Base-by-base conservation (phyloP, 2,113 vertebrate species). In the Brachypteracias leptosomus region DNA sequence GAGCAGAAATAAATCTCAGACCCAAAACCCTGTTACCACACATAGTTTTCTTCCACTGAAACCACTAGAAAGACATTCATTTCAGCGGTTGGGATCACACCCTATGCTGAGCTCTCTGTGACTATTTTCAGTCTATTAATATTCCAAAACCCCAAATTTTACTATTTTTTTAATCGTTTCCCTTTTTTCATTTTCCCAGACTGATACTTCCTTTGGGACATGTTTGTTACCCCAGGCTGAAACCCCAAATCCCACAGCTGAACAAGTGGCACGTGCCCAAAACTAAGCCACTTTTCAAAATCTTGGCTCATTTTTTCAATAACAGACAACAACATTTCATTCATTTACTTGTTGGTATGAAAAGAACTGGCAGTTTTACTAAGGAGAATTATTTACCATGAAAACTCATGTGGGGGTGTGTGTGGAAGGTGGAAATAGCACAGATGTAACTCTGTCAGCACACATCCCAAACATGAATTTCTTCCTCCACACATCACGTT, bases 361-460 rank as follows among this genome's bases (percentile, higher is more conserved):
- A 74, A 65, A 90, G 73, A 95, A 81, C 79, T 88, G 96, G 66
- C 84, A 92, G 85, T 28, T 94, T 93, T 62, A 67, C 74, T 61
- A 54, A 11, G 40, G 55, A 89, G 88, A 88, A 79, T 86, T 90
- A 85, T 93, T 95, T 94, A 68, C 81, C 54, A 51, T 38, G 51
- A 74, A 47, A 52, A 70, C 57, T 35, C 21, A 35, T 1, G 44
- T 58, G 85, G 92, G 83, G 17, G 67, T 15, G 67, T 76, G 54
- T 3, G 42, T 46, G 59, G 79, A 93, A 88, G 76, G 91, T 95
- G 88, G 86, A 78, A 93, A 91, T 14, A 81, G 81, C 93, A 82
- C 2, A 85, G 92, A 74, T 28, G 22, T 80, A 84, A 63, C 20
- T 77, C 76, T 85, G 71, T 21, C 93, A 93, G 78, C 68, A 75